Evolutionary conservation across 2,797 vertebrate species (phyloP).

Genomic region (Paramormyrops hopkinsi): DNA sequence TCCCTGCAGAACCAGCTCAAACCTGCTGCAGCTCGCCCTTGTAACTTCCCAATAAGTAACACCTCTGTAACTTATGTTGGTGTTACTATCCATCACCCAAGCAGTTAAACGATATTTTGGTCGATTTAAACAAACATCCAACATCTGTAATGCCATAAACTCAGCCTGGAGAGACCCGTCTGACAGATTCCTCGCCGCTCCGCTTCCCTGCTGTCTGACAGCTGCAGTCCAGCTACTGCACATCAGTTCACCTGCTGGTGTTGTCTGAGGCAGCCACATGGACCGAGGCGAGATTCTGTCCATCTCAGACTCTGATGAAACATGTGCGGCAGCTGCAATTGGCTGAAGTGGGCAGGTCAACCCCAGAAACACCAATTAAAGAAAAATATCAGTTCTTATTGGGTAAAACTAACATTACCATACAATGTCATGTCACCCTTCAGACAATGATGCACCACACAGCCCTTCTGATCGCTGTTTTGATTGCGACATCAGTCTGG

Average conservation of each 20-base stretch:
- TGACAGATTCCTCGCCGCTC: not conserved
- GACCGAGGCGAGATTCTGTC: not conserved
- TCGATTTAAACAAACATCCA: not conserved
- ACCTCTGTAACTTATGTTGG: not conserved
- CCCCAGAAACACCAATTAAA: not conserved
- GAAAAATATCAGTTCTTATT: not conserved
- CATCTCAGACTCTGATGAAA: not conserved
- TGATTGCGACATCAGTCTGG: not conserved
- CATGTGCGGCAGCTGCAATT: not conserved
- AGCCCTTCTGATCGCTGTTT: not conserved
- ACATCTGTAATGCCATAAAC: not conserved
- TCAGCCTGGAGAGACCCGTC: not conserved
- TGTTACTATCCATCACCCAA: not conserved
- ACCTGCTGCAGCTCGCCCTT: not conserved
- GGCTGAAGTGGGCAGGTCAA: not conserved
- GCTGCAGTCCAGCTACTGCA: not conserved
- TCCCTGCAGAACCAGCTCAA: not conserved
- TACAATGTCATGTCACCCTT: not conserved
- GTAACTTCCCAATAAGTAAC: not conserved
- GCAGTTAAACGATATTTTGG: not conserved
- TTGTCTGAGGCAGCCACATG: not conserved
- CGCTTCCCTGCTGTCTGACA: not conserved
- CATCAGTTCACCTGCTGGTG: not conserved
- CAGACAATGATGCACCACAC: not conserved
- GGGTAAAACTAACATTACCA: not conserved